Evolutionary conservation across 2,113 vertebrate species (phyloP).

Genomic region (Henicopernis longicauda): DNA sequence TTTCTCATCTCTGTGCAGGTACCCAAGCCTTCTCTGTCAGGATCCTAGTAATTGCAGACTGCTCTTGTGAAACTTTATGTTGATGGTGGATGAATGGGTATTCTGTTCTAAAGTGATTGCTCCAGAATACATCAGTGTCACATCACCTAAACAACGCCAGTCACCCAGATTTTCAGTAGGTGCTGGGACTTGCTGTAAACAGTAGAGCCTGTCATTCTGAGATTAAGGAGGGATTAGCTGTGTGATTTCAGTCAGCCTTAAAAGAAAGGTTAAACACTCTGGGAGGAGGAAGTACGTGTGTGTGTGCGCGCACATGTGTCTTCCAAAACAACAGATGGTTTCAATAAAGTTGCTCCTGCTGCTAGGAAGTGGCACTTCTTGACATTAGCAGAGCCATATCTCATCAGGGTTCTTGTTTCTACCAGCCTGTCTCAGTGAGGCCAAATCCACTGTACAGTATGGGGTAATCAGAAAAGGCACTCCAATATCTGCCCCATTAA

Average conservation of each 20-base stretch:
- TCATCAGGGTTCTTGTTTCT: conserved; percentile 51
- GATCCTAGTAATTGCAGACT: neutral
- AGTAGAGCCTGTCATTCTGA: neutral
- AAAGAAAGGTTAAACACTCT: conserved; percentile 44
- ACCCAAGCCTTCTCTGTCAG: neutral
- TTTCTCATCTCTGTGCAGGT: neutral
- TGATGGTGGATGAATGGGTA: neutral
- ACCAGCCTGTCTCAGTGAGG: conserved; percentile 14
- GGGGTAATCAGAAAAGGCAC: conserved; percentile 25
- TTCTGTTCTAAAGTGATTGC: neutral
- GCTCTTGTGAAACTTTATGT: neutral
- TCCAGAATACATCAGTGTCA: neutral
- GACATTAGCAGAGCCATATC: conserved; percentile 7
- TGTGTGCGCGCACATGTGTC: neutral
- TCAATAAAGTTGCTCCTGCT: conserved; percentile 46
- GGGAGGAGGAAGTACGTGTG: neutral
- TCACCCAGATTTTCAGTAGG: neutral
- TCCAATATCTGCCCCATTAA: conserved; percentile 46
- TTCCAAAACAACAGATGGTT: conserved; percentile 60
- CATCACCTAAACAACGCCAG: neutral
- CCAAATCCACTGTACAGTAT: neutral
- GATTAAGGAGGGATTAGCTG: conserved; percentile 14
- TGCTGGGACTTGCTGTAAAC: neutral
- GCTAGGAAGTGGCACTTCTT: conserved; percentile 45
- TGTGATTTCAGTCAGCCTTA: neutral